Conservation (phyloP, 2,888 invertebrate genomes). For the Phytoseiulus persimilis region DNA sequence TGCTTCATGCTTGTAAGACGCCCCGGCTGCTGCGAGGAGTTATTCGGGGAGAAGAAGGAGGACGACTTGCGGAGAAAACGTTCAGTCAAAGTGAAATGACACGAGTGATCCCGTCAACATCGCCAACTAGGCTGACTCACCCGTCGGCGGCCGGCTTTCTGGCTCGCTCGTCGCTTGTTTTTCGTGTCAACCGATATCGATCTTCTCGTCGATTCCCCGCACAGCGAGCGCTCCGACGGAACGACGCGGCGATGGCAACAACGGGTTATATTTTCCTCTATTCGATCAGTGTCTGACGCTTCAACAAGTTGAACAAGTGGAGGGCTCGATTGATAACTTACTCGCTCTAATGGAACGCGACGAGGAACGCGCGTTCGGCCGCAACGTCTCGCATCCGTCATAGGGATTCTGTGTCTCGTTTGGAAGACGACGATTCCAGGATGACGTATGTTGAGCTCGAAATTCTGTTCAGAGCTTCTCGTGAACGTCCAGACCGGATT, state of each 20-base stretch:
- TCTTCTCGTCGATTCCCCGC: background rate
- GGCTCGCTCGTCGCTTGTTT: background rate
- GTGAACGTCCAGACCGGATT: too few relatives aligned
- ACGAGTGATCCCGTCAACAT: background rate
- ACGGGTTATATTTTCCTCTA: background rate
- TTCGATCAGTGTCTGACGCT: background rate
- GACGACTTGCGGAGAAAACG: background rate
- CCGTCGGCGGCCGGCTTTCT: background rate
- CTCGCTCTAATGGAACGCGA: background rate
- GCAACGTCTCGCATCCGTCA: background rate
- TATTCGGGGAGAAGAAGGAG: background rate
- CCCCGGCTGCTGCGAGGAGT: background rate
- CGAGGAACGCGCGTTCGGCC: background rate
- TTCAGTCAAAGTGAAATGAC: background rate
- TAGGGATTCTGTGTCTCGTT: background rate
- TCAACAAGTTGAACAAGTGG: background rate
- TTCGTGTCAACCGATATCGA: background rate
- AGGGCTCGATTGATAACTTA: background rate
- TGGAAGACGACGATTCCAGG: too few relatives aligned
- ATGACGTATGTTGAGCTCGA: too few relatives aligned
- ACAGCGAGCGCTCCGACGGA: background rate
- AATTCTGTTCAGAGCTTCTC: too few relatives aligned
- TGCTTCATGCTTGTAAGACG: background rate
- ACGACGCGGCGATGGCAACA: background rate
- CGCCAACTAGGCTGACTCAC: background rate